Percentiles rank a stretch among this genome's conserved stretches.
Evolutionary conservation across 2,797 vertebrate genomes (phyloP).

Genomic region (Gephyroberyx darwinii): DNA sequence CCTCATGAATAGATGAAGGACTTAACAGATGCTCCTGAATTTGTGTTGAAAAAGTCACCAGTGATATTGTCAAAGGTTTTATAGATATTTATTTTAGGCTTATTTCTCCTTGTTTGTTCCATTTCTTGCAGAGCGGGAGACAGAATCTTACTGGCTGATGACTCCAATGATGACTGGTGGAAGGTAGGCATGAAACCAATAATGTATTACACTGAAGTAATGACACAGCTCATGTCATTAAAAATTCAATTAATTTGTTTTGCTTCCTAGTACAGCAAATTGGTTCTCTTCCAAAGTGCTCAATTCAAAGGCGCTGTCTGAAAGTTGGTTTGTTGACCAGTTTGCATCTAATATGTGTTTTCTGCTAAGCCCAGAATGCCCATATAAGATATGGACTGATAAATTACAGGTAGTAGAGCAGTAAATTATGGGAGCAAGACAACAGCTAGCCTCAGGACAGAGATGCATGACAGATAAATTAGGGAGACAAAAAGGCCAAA

Average conservation of each 20-base stretch:
- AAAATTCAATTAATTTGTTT: not conserved
- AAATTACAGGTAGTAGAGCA: conserved; percentile 44
- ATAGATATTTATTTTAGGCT: not conserved
- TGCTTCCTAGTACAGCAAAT: not conserved
- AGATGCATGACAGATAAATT: conserved; percentile 55
- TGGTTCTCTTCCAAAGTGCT: not conserved
- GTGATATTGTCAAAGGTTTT: not conserved
- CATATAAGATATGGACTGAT: conserved; percentile 24
- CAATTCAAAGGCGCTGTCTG: not conserved
- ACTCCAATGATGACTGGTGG: conserved; percentile 98
- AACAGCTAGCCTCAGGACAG: conserved; percentile 39
- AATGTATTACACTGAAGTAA: not conserved
- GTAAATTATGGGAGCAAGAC: conserved; percentile 40
- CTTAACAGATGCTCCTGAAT: too few relatives aligned
- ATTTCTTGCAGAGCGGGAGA: conserved; percentile 88
- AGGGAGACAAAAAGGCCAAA: conserved; percentile 48
- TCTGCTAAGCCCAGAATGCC: not conserved
- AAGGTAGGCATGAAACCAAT: conserved; percentile 82
- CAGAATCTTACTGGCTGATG: conserved; percentile 90
- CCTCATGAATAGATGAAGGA: not conserved
- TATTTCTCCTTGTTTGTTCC: conserved; percentile 24
- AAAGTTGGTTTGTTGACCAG: not conserved
- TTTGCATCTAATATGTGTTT: not conserved
- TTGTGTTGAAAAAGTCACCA: too few relatives aligned
- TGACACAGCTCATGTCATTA: not conserved